Evolutionary conservation across 1,140 invertebrate species (phyloP), one percentile per base, ranked within the genome.

Genomic region (Eumeta japonica): DNA sequence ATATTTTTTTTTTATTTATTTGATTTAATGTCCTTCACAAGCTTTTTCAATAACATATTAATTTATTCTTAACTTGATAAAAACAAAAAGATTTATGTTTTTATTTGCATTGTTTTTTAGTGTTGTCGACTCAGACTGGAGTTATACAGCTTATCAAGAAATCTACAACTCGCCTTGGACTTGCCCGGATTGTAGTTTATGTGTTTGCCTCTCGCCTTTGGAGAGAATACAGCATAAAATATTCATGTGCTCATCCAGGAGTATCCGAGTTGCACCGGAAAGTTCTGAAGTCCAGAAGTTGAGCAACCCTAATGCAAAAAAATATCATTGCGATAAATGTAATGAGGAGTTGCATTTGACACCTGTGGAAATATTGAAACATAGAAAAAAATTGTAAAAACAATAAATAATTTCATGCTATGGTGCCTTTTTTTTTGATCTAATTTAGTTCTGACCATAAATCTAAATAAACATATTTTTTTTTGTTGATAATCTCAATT

Each of bases 291-390:
- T 52, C 3, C 46, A 58, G 40, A 43, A 43, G 35, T 37, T 76
- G 68, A 52, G 68, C 66, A 83, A 82, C 53, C 77, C 83, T 12
- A 86, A 89, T 55, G 76, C 81, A 9, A 83, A 83, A 67, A 57
- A 76, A 27, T 93, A 85, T 64, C 75, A 81, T 44, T 95, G 92
- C 74, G 52, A 79, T 3, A 73, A 68, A 31, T 95, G 92, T 75
- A 66, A 81, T 14, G 65, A 83, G 56, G 76, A 74, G n/a, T 68
- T 93, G 24, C 77, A 81, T 40, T 68, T 94, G 27, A 89, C 87
- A 11, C 83, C 84, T 4, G 82, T 87, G 19, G 86, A 89, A 56
- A 84, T 88, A 62, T 70, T 90, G 44, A 87, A 79, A 42, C 87
- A 90, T 70, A 86, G 81, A 52, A 86, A 83, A 48, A 62, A 46